Conservation (phyloP, 2,797 vertebrate species). For the Gila robusta region DNA sequence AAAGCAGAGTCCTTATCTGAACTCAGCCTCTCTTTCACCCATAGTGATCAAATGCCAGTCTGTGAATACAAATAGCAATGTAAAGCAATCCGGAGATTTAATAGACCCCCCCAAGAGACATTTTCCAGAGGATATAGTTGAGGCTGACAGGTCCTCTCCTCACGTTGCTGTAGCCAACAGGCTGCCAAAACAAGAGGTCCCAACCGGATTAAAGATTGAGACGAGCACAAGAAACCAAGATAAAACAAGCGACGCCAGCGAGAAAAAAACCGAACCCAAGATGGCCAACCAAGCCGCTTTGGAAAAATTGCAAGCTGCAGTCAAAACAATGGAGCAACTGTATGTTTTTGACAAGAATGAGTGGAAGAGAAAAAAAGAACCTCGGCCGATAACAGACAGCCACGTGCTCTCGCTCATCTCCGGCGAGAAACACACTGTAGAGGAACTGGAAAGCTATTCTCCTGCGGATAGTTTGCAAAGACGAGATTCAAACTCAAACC, state of each 20-base stretch:
- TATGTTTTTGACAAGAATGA: conserved; percentile 92
- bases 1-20: conserved; percentile 72
- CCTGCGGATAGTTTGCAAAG: conserved; percentile 60
- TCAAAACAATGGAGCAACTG: conserved; percentile 96
- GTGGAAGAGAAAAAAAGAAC: conserved; percentile 90
- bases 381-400: conserved; percentile 82
- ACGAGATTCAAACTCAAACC: conserved; percentile 64
- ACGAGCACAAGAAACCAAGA: conserved; percentile 80
- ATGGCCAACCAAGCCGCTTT: conserved; percentile 80
- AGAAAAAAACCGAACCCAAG: conserved; percentile 79
- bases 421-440: conserved; percentile 73
- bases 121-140: conserved; percentile 60
- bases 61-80: conserved; percentile 81
- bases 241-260: conserved; percentile 68
- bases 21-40: conserved; percentile 81
- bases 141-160: conserved; percentile 73
- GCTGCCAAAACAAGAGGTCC: conserved; percentile 77
- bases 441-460: conserved; percentile 56
- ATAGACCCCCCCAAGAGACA: conserved; percentile 55
- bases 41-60: conserved; percentile 94
- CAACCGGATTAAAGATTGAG: conserved; percentile 77
- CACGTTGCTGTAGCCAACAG: conserved; percentile 73
- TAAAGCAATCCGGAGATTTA: conserved; percentile 65
- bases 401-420: conserved; percentile 88
- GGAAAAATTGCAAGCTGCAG: conserved; percentile 92